Evolutionary conservation across 2,888 invertebrate genomes (phyloP), one percentile per base, ranked within the genome.

Genomic region (Bibio marci): DNA sequence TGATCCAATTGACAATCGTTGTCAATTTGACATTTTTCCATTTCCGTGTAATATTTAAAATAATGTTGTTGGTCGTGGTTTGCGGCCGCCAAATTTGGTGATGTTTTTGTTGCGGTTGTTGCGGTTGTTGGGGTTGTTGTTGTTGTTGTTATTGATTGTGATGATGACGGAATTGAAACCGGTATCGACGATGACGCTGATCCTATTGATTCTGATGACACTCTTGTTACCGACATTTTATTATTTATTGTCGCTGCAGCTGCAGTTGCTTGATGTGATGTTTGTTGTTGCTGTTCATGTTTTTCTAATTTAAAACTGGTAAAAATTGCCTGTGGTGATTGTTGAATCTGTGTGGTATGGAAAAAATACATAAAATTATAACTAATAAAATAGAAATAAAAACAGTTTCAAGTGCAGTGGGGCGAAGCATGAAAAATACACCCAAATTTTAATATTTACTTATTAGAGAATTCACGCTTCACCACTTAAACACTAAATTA

Each of bases 251-350:
- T n/a, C n/a, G n/a, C n/a, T n/a, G n/a, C n/a, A n/a, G 8, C 8
- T 11, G 30, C 12, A n/a, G 17, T n/a, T 13, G n/a, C n/a, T n/a
- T n/a, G n/a, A n/a, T n/a, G n/a, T n/a, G n/a, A n/a, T n/a, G n/a
- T n/a, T n/a, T n/a, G 18, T 30, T n/a, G 19, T 4, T 19, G 30
- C 36, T 67, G 67, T 43, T 64, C 67, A 49, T 63, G 63, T 62
- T 87, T 88, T 14, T 90, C 88, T 44, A 91, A 66, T 57, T 91
- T 91, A 58, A 91, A 91, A 48, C 87, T 88, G 14, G 90, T 88
- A 57, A 90, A 91, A 48, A 90, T 86, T 1, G 90, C 90, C 61
- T 90, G 85, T 0, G 87, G 88, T 26, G 82, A 78, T 49, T 77
- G 64, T 44, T 69, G 64, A 2, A 73, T 64, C 65, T 75, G 54